These are phyloP conservation scores for Batillaria attramentaria DNA, from an alignment of 1,140 invertebrate species.

Conservation along the genomic window DNA sequence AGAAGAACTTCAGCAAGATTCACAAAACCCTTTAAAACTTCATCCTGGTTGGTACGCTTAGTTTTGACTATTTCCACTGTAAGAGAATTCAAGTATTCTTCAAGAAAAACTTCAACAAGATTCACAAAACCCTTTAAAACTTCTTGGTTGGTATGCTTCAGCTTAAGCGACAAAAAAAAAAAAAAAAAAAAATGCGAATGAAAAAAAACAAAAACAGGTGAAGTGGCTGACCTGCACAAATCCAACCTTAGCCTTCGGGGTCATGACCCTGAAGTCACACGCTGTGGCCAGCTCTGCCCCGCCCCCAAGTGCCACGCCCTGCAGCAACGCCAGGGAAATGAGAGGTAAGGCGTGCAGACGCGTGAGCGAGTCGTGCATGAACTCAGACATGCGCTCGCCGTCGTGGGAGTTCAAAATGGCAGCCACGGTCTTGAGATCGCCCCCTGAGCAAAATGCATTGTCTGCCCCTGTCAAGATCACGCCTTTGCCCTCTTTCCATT, in stretches of 20 bases:
- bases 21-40: not conserved
- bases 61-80: not conserved
- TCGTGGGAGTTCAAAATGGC: slow-evolving; percentile 47
- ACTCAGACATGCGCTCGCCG: slow-evolving; percentile 73
- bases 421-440: slow-evolving; percentile 74
- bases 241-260: slow-evolving; percentile 70
- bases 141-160: not conserved
- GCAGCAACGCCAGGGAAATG: slow-evolving; percentile 73
- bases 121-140: not conserved
- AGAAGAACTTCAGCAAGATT: not conserved
- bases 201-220: not conserved
- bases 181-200: not conserved
- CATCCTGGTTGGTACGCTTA: not conserved
- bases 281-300: slow-evolving; percentile 76
- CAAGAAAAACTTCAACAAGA: not conserved
- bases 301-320: slow-evolving; percentile 77
- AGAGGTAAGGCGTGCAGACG: slow-evolving; percentile 74
- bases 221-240: slow-evolving; percentile 74
- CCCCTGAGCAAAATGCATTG: slow-evolving; percentile 77
- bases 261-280: slow-evolving; percentile 76
- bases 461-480: slow-evolving; percentile 74
- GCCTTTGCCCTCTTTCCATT: slow-evolving; percentile 74
- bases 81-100: not conserved
- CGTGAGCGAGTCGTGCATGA: slow-evolving; percentile 74
- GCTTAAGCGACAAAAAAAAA: not conserved